phyloP scores from a whole-genome alignment of 92 coral and sea anemone species.

The Bergia sp. region DNA sequence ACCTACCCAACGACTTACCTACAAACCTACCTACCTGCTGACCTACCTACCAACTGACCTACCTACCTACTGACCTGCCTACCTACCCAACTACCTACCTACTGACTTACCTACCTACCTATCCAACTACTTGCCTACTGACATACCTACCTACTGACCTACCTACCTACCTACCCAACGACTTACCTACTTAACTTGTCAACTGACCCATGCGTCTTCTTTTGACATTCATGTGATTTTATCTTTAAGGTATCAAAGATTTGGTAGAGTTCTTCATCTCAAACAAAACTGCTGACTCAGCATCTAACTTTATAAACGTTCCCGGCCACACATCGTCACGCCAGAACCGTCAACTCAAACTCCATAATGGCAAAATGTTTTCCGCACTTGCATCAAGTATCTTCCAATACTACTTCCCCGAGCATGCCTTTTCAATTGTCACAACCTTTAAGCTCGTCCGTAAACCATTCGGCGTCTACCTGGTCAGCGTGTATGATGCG shows the following conservation, averaged over 20 bases:
- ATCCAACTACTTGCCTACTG: not conserved
- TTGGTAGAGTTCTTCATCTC: constrained; percentile 59
- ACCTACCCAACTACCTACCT: too few species aligned
- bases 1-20: too few species aligned
- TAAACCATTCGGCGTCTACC: constrained; percentile 61
- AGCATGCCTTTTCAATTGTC: constrained; percentile 71
- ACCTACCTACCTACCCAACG: not conserved
- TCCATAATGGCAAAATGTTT: constrained; percentile 51
- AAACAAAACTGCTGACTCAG: constrained; percentile 19
- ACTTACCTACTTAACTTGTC: not conserved
- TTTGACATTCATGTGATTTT: not conserved
- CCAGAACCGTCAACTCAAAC: constrained; percentile 6
- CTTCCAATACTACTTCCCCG: constrained; percentile 70
- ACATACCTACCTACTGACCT: not conserved
- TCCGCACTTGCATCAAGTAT: constrained; percentile 67
- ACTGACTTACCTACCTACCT: not conserved
- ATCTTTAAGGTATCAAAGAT: constrained; percentile 61
- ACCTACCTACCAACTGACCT: too few species aligned
- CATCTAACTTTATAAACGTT: constrained; percentile 25
- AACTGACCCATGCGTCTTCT: not conserved
- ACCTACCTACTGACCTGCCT: too few species aligned
- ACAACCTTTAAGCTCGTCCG: constrained; percentile 65
- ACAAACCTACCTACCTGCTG: too few species aligned
- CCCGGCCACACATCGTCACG: not conserved
- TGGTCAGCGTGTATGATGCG: constrained; percentile 70